These are phyloP conservation scores for Cordilura impudica DNA, from an alignment of 2,888 invertebrate species.

Conservation along the genomic window DNA sequence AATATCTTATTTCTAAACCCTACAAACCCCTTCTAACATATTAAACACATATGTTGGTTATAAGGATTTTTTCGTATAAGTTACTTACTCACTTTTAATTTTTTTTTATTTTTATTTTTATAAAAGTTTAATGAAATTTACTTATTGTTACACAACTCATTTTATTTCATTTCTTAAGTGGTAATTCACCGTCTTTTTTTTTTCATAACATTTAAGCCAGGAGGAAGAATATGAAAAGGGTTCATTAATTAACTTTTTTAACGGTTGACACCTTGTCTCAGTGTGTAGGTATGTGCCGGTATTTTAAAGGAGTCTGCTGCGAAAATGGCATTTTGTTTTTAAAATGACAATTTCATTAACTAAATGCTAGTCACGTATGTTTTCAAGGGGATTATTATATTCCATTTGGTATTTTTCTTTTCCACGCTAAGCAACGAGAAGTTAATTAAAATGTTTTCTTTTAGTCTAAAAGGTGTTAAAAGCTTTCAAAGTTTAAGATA, in stretches of 20 bases:
- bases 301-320: conserved; percentile 20
- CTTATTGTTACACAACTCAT: background rate
- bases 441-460: conserved; percentile 54
- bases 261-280: conserved; percentile 43
- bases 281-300: background rate
- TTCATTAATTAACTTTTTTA: conserved; percentile 55
- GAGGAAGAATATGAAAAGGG: conserved; percentile 32
- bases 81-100: no score
- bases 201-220: background rate
- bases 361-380: conserved; percentile 61
- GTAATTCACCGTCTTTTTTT: background rate
- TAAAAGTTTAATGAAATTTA: background rate
- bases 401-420: conserved; percentile 1
- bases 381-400: conserved; percentile 47
- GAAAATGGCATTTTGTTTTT: conserved; percentile 31
- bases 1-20: conserved; percentile 6
- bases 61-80: background rate
- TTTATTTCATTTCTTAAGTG: conserved; percentile 13
- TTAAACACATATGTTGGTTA: conserved; percentile 17
- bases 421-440: conserved; percentile 27
- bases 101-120: background rate
- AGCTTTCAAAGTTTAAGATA: conserved; percentile 1
- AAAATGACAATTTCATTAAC: conserved; percentile 62
- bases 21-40: conserved; percentile 21
- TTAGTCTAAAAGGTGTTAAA: conserved; percentile 41